Percentiles rank a stretch among this genome's conserved stretches.
Evolutionary conservation across 2,113 vertebrate genomes (phyloP).

Genomic region (Nerophis lumbriciformis): DNA sequence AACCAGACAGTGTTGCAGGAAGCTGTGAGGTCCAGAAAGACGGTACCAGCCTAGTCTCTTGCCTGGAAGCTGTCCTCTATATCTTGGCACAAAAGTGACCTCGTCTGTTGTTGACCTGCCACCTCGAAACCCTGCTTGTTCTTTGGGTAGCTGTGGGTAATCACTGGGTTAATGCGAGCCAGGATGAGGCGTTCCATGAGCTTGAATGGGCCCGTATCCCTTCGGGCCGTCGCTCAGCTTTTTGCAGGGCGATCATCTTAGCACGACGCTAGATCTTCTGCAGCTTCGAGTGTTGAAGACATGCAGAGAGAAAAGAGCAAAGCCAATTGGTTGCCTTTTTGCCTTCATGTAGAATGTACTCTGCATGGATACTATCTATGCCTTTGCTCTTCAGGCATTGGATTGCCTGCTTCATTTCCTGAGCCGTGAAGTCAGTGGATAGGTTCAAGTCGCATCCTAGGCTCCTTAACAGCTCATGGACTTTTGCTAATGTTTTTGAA

Average conservation of each 20-base stretch:
- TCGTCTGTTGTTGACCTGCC: not conserved
- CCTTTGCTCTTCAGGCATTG: too few relatives aligned
- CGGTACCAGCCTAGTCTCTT: not conserved
- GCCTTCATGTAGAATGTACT: too few relatives aligned
- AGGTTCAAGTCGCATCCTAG: too few relatives aligned
- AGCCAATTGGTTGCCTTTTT: too few relatives aligned
- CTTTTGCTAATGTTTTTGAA: too few relatives aligned
- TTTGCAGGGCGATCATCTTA: not conserved
- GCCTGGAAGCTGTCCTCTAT: not conserved
- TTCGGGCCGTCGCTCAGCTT: not conserved
- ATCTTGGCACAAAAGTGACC: not conserved
- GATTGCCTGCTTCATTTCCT: too few relatives aligned
- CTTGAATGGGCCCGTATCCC: not conserved
- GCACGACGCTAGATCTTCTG: not conserved
- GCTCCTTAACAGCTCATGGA: too few relatives aligned
- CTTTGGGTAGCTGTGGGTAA: not conserved
- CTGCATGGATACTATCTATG: too few relatives aligned
- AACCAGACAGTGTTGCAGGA: not conserved
- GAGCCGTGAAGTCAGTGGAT: too few relatives aligned
- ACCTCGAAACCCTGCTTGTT: too few relatives aligned
- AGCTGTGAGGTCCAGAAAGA: constrained; percentile 1
- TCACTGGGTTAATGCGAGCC: not conserved
- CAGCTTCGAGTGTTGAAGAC: too few relatives aligned
- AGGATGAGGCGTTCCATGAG: not conserved
- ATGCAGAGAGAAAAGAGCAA: too few relatives aligned